Evolutionary conservation across 2,797 vertebrate genomes (phyloP).

Genomic region (Calcarius lapponicus): DNA sequence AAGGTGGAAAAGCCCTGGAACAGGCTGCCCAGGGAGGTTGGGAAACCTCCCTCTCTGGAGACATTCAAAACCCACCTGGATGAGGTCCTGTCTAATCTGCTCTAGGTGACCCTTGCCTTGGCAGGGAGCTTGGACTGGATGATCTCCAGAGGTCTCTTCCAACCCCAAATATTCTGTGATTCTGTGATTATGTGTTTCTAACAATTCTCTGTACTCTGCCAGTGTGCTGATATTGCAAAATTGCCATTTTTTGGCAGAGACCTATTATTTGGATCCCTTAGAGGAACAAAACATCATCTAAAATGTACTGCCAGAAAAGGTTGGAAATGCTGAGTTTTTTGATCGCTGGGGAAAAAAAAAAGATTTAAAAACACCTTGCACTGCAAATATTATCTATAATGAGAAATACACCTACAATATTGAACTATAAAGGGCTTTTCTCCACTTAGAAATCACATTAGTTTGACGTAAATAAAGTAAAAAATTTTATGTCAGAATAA

Average conservation of each 20-base stretch:
- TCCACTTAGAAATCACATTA: not conserved
- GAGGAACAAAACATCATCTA: not conserved
- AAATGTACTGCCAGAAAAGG: not conserved
- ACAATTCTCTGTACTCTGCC: not conserved
- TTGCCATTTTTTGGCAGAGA: not conserved
- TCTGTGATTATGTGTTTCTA: not conserved
- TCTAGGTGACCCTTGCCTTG: not conserved
- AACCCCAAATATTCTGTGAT: not conserved
- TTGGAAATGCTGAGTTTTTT: not conserved
- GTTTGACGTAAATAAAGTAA: not conserved
- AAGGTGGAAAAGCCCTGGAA: not conserved
- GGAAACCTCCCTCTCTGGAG: not conserved
- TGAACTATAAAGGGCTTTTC: not conserved
- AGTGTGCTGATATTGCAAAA: conserved; percentile 1
- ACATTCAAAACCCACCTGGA: not conserved
- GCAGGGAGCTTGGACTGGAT: not conserved
- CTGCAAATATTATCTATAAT: not conserved
- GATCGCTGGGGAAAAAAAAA: not conserved
- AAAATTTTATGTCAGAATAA: not conserved
- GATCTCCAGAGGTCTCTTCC: not conserved
- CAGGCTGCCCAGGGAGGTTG: not conserved
- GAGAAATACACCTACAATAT: not conserved
- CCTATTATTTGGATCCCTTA: not conserved
- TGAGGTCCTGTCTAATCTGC: not conserved
- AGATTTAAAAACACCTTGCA: not conserved